Percentiles rank a stretch among this genome's conserved stretches.
phyloP scores from a whole-genome alignment of 2,888 invertebrate species.

The Acleris laterana region DNA sequence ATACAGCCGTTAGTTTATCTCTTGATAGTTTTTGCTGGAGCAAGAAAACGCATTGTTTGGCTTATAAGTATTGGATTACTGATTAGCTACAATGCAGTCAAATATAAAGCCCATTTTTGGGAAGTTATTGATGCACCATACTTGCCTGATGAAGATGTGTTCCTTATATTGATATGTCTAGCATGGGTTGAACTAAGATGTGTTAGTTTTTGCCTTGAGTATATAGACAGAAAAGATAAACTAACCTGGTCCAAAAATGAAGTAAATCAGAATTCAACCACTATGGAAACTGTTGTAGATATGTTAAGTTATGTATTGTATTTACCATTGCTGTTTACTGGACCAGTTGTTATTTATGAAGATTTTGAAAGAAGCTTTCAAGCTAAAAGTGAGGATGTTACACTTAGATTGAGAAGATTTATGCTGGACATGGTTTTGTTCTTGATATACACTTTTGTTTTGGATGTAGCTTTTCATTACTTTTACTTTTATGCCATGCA shows the following conservation, averaged over 20 bases:
- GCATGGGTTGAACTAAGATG: conserved; percentile 91
- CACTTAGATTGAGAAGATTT: conserved; percentile 68
- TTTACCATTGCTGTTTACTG: conserved; percentile 91
- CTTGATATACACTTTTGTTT: conserved; percentile 87
- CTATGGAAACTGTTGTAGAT: conserved; percentile 61
- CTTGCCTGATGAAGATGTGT: conserved; percentile 79
- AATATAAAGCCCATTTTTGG: conserved; percentile 76
- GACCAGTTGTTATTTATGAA: conserved; percentile 92
- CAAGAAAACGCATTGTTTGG: conserved; percentile 83
- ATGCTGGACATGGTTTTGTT: conserved; percentile 81
- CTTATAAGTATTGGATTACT: conserved; percentile 77
- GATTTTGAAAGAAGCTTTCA: conserved; percentile 85
- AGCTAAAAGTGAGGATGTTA: conserved; percentile 50
- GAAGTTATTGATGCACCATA: conserved; percentile 69
- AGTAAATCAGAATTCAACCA: conserved; percentile 35
- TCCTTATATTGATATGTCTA: conserved; percentile 81
- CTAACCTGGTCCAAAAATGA: conserved; percentile 39
- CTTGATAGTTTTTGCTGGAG: conserved; percentile 68
- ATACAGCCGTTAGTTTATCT: conserved; percentile 84
- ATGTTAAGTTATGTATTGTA: conserved; percentile 91
- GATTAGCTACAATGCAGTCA: conserved; percentile 77
- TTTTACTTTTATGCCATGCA: conserved; percentile 92
- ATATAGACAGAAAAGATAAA: conserved; percentile 61
- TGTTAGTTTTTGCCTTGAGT: conserved; percentile 89
- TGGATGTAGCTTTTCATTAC: conserved; percentile 90